Base-by-base conservation (phyloP, 92 coral and sea anemone genomes). In the Umimayanthus kanabou region DNA sequence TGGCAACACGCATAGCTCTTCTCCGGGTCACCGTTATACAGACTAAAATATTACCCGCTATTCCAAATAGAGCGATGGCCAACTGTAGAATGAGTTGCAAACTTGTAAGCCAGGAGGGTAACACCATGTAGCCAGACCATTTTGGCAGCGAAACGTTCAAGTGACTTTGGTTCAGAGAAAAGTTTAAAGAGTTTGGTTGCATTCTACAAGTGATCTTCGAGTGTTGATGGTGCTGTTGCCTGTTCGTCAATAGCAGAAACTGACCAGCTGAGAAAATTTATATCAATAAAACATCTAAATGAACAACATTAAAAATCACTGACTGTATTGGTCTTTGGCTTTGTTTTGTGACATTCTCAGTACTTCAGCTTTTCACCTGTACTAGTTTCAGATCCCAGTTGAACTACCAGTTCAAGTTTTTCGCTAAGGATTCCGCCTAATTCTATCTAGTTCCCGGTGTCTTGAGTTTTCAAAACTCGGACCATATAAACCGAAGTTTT, bases 1-100 rank as follows among this genome's bases (percentile, higher is more conserved):
- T 83, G 45, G 87, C 23, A 47, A 73, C 67, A 14, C 87, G 77
- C 87, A 83, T 67, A 14, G 78, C 29, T 69, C 37, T 83, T 39
- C 87, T 70, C n/a, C 53, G 61, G 3, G 77, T 11, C 33, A 83
- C 78, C 8, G 64, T 72, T 47, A 83, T 28, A 47, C 87, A 83
- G 65, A 83, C 87, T 28, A 83, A 70, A 83, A 83, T 28, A 70
- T 70, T 83, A 26, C 87, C 87, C 10, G 43, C 37, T 70, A 70
- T 47, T 70, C 87, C 87, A 43, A 83, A 70, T 3, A 70, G 28
- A 0, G 79, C 87, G 43, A 70, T 70, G 33, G 53, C 18, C 20
- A 70, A 45, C 77, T 83, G 87, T 13, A 83, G 26, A 43, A 50
- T 23, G 65, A 83, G 87, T 71, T 83, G 66, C 9, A 28, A 83